Evolutionary conservation across 2,113 vertebrate species (phyloP), one percentile per base, ranked within the genome.

Genomic region (Ceyx margarethae): DNA sequence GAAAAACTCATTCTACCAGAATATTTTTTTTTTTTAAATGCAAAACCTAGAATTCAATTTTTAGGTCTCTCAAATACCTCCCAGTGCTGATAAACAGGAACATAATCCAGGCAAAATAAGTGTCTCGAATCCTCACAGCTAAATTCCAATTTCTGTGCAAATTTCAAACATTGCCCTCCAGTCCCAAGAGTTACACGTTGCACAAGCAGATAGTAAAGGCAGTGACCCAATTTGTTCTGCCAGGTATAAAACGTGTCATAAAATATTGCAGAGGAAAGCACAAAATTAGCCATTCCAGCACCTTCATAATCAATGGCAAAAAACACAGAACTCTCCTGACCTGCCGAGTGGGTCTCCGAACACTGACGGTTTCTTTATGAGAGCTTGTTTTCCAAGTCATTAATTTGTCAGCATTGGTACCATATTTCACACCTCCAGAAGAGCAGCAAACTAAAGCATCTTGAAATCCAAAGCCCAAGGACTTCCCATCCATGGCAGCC

Each of bases 91-190:
- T 94, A 96, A 96, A 96, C 81, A 92, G 87, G 53, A 91, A 75
- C 72, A 92, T 95, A 96, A 96, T 94, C 94, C 94, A 75, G 89
- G 85, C 40, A 95, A 89, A 96, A 57, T 71, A 94, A 96, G 65
- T 29, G 53, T 50, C 85, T 89, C 60, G 75, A 93, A 95, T 92
- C 95, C 95, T 92, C 51, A 31, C 48, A 91, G 92, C 87, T 93
- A 81, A 91, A 93, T 85, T 95, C 95, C 95, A 94, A 96, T 96
- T 96, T 96, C 95, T 96, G 91, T 96, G 96, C 96, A 96, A 95
- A 95, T 96, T 93, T 90, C 65, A 25, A 53, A 73, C 0, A 33
- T 33, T 83, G 81, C 89, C 85, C 79, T 85, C 74, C 67, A 33
- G 76, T 71, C 81, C 87, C 89, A 16, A 46, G 90, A 91, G 74